Base-by-base conservation (phyloP, 2,888 invertebrate species). In the Steinernema scapterisci region DNA sequence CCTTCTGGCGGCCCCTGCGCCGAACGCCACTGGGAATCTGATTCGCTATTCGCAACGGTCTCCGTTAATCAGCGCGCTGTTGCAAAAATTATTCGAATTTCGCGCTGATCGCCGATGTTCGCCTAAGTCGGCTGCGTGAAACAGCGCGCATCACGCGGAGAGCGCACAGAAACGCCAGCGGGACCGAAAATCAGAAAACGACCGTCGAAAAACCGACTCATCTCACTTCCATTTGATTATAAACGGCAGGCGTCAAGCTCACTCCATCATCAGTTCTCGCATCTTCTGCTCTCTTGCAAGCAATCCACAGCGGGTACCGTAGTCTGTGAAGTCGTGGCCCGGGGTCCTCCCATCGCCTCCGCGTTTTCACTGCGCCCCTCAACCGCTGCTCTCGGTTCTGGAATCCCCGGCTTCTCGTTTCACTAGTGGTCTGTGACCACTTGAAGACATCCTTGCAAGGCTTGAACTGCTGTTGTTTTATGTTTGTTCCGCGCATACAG, bases 41-140 rank as follows among this genome's bases (percentile, higher is more conserved):
- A 16, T 63, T 63, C 5, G 63, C 27, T 63, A 63, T 63, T 25
- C 63, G 63, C 23, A 31, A 13, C 63, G 31, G 63, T 13, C 54
- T 27, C 9, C 19, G 9, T 21, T 63, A 63, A 63, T 63, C 27
- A 63, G 63, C 63, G 63, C 63, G 63, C 63, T 63, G 63, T 63
- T 63, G 63, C 63, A 63, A 63, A 63, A 63, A 63, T 63, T 63
- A 63, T 63, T 63, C 63, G 63, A 63, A 63, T 63, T 63, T 63
- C 63, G 63, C 63, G 63, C 63, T 63, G 63, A 27, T 63, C 63
- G 31, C 19, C 63, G 31, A 63, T 63, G 63, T 63, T 63, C 63
- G 63, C 31, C 31, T 63, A 63, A 63, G 38, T 63, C 63, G 38
- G 63, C n/a, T 13, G 16, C 16, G 63, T 16, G 63, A 63, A 27